These are phyloP conservation scores for Pomatostomus ruficeps DNA, from an alignment of 2,113 vertebrate species.

Conservation along the genomic window DNA sequence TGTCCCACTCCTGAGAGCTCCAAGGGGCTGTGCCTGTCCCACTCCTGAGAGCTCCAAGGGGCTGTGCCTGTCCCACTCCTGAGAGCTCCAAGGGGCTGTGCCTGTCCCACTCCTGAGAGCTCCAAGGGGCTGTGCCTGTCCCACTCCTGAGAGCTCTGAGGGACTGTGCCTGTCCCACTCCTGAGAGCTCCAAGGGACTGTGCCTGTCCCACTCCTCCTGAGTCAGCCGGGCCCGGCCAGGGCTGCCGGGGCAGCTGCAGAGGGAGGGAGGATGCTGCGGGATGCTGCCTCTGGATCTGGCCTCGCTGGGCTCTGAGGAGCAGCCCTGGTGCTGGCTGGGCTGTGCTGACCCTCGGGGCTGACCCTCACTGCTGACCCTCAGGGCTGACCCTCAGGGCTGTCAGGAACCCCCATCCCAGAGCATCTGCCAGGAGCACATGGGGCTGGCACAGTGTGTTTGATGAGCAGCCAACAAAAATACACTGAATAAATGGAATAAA, in stretches of 20 bases:
- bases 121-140: too few relatives aligned
- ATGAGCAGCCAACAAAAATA: not conserved
- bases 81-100: too few relatives aligned
- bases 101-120: too few relatives aligned
- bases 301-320: accelerated
- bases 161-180: not conserved
- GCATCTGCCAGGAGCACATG: accelerated
- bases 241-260: not conserved
- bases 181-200: too few relatives aligned
- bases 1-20: too few relatives aligned
- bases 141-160: too few relatives aligned
- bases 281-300: not conserved
- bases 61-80: too few relatives aligned
- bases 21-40: too few relatives aligned
- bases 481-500: not conserved
- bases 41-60: too few relatives aligned
- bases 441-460: not conserved
- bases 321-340: not conserved
- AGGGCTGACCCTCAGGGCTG: not conserved
- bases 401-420: not conserved
- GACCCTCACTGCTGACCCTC: not conserved
- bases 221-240: accelerated
- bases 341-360: not conserved
- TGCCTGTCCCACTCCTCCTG: not conserved
- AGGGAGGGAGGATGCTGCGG: not conserved